Conservation (phyloP, 2,797 vertebrate genomes). For the Danio aesculapii region DNA sequence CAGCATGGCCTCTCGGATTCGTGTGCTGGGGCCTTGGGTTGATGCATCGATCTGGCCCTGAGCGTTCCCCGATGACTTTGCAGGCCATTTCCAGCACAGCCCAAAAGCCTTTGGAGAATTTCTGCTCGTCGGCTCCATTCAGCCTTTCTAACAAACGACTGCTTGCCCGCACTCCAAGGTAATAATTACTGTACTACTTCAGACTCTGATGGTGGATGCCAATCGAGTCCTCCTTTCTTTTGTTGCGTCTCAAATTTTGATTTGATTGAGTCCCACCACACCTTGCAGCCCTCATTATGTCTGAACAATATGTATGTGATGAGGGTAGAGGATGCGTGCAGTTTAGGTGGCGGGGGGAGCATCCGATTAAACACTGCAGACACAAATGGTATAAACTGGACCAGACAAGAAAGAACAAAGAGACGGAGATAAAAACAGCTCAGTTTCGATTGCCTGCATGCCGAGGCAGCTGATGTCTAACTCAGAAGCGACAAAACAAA, state of each 20-base stretch:
- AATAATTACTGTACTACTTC: constrained; percentile 60
- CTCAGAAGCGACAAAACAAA: background rate
- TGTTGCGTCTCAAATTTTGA: constrained; percentile 46
- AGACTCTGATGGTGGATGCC: constrained; percentile 37
- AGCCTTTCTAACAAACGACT: constrained; percentile 66
- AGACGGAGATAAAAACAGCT: background rate
- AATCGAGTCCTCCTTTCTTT: constrained; percentile 33
- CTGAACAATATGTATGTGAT: constrained; percentile 52
- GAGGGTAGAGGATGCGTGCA: constrained; percentile 27
- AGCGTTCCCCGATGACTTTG: constrained; percentile 73
- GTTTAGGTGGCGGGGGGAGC: background rate
- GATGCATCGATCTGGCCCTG: constrained; percentile 83
- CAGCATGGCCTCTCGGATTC: constrained; percentile 73
- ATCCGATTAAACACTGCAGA: constrained; percentile 34
- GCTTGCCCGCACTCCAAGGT: constrained; percentile 61
- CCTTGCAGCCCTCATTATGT: constrained; percentile 49
- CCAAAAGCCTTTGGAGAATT: constrained; percentile 73
- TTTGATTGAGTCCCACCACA: constrained; percentile 54
- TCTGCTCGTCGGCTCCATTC: constrained; percentile 67
- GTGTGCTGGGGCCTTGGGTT: constrained; percentile 75
- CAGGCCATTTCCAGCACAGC: constrained; percentile 75
- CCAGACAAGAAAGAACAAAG: constrained; percentile 37
- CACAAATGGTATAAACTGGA: constrained; percentile 25
- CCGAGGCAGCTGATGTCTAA: background rate
- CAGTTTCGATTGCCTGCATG: constrained; percentile 5